Evolutionary conservation across 2,797 vertebrate species (phyloP), one percentile per base, ranked within the genome.

Genomic region (Acipenser oxyrinchus): DNA sequence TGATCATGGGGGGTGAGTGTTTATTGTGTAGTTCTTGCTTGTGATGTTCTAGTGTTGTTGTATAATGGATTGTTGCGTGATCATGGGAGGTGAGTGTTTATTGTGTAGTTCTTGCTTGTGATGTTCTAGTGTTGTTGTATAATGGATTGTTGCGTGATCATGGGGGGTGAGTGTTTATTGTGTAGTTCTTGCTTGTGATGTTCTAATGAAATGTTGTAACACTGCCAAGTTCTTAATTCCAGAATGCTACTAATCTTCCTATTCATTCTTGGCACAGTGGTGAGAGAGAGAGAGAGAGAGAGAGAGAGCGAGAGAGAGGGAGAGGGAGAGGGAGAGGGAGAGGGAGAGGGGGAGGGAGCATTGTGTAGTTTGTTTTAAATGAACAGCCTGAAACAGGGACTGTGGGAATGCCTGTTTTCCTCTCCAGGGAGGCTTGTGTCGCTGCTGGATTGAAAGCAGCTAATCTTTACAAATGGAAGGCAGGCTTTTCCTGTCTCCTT

Each of bases 121-220:
- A 62, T 78, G 55, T 59, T 70, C 74, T 71, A 6, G 72, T 72
- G 74, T 51, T 66, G 70, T 18, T 18, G 15, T 18, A 1, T 18
- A 1, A 18, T 18, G 71, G 75, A 69, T 72, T 72, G 68, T 64
- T 64, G 64, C 62, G 7, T 48, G 49, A 51, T 55, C 10, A 49
- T 63, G 63, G 23, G 15, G n/a, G n/a, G n/a, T n/a, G n/a, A n/a
- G n/a, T n/a, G n/a, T n/a, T n/a, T n/a, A n/a, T n/a, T 18, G 1
- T 18, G 15, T 18, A 18, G 15, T 18, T 18, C 15, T 18, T 18
- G 15, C 15, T 18, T 18, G 15, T 18, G 15, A 18, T 18, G 15
- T 18, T 18, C 15, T 18, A 18, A 18, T 18, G 15, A 18, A 18
- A 18, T 18, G 15, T n/a, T n/a, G n/a, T n/a, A n/a, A n/a, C n/a